A percentile compares a stretch with the other conserved stretches of the same genome.
Conservation (phyloP, 2,888 invertebrate species). For the Serripes groenlandicus region DNA sequence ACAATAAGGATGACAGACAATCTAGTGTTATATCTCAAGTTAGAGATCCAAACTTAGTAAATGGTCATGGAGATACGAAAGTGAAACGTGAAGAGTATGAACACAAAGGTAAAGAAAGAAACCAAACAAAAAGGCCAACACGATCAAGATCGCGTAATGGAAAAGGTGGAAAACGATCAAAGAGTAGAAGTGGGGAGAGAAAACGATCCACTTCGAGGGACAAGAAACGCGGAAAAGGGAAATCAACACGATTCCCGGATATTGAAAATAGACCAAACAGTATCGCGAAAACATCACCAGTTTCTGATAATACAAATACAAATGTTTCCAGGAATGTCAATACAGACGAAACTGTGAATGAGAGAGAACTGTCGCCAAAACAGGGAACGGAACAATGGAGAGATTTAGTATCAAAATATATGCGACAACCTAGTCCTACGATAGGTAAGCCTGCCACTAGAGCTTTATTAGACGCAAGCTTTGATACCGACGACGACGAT, state of each 20-base stretch:
- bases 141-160: constrained; percentile 33
- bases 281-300: constrained; percentile 3
- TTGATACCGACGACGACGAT: constrained; percentile 73
- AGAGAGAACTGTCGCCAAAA: constrained; percentile 39
- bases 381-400: constrained; percentile 51
- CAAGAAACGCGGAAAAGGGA: constrained; percentile 14
- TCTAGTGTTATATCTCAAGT: not conserved
- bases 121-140: constrained; percentile 5
- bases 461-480: constrained; percentile 58
- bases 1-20: not conserved
- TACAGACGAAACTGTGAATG: constrained; percentile 38
- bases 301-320: not conserved
- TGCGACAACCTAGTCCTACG: constrained; percentile 58
- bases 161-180: constrained; percentile 36
- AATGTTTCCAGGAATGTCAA: not conserved
- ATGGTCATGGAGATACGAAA: constrained; percentile 46
- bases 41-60: constrained; percentile 7
- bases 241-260: constrained; percentile 53
- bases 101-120: constrained; percentile 27
- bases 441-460: constrained; percentile 52
- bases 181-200: constrained; percentile 30
- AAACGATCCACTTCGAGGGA: constrained; percentile 35
- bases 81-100: constrained; percentile 55
- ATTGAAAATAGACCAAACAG: constrained; percentile 49
- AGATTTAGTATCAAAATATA: constrained; percentile 61